Conservation (phyloP, 1,140 invertebrate genomes). For the Drosophila azteca region DNA sequence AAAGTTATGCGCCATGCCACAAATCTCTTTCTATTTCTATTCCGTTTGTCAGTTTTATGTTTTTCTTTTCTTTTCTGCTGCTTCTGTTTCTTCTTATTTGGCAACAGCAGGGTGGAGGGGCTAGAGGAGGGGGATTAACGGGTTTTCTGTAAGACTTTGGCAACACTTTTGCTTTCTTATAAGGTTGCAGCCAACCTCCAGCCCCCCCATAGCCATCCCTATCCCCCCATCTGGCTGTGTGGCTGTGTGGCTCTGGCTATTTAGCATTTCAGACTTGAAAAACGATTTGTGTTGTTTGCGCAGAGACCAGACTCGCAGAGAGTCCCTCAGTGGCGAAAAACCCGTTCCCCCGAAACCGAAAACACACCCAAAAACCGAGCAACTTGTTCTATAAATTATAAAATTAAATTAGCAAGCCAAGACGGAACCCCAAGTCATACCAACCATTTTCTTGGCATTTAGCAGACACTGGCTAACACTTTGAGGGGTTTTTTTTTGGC, state of each 20-base stretch:
- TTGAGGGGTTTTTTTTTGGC: background rate
- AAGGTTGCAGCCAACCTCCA: conserved; percentile 23
- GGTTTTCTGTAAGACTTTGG: conserved; percentile 40
- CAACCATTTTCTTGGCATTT: conserved; percentile 58
- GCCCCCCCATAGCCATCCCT: no score
- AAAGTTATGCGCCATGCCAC: conserved; percentile 60
- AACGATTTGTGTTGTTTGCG: conserved; percentile 61
- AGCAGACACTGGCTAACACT: conserved; percentile 33
- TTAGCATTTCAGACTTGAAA: conserved; percentile 64
- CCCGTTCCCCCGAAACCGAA: conserved; percentile 50
- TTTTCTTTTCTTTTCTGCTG: conserved; percentile 49
- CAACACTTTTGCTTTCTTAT: conserved; percentile 75
- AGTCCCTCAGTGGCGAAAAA: conserved; percentile 27
- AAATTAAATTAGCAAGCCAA: conserved; percentile 60
- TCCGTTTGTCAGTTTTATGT: conserved; percentile 51
- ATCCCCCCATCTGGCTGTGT: background rate
- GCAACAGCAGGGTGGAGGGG: background rate
- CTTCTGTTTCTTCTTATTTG: conserved; percentile 58
- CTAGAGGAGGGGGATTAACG: no score
- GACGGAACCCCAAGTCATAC: background rate
- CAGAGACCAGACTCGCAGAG: no score
- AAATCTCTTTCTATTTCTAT: conserved; percentile 63
- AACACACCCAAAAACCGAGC: conserved; percentile 61
- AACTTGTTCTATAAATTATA: conserved; percentile 75
- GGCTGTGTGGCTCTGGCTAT: conserved; percentile 40